A percentile compares a stretch with the other conserved stretches of the same genome.
These are phyloP conservation scores for Tetramorium bicarinatum DNA, from an alignment of 2,888 invertebrate genomes.

Conservation along the genomic window DNA sequence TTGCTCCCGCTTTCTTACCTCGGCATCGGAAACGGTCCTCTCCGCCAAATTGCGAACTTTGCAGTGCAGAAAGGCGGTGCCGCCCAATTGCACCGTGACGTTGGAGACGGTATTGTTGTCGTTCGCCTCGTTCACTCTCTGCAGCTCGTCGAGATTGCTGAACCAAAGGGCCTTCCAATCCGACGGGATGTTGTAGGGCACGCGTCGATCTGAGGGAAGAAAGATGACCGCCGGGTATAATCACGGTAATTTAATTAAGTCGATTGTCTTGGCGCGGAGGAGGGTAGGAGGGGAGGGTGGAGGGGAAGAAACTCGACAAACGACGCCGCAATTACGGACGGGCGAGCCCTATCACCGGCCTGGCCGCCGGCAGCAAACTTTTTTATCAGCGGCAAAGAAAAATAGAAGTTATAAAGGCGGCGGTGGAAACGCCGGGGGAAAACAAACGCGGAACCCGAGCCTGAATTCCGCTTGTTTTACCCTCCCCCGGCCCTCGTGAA, in stretches of 20 bases:
- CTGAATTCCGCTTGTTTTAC: slow-evolving; percentile 45
- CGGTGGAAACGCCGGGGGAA: background rate
- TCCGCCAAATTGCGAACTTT: slow-evolving; percentile 92
- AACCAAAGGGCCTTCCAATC: slow-evolving; percentile 85
- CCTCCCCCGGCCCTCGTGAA: slow-evolving; percentile 30
- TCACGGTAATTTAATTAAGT: slow-evolving; percentile 52
- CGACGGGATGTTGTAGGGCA: slow-evolving; percentile 85
- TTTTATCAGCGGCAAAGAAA: slow-evolving; percentile 43
- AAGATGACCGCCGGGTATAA: slow-evolving; percentile 38
- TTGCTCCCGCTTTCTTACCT: slow-evolving; percentile 78
- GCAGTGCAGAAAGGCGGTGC: slow-evolving; percentile 93
- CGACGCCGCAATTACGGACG: slow-evolving; percentile 39
- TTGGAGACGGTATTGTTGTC: slow-evolving; percentile 93
- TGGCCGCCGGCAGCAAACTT: slow-evolving; percentile 27
- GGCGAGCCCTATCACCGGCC: slow-evolving; percentile 15
- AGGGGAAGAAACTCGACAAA: slow-evolving; percentile 12
- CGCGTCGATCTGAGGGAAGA: slow-evolving; percentile 81
- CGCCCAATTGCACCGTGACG: slow-evolving; percentile 92
- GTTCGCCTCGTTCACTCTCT: slow-evolving; percentile 86
- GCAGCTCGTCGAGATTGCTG: slow-evolving; percentile 85
- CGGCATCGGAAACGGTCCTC: slow-evolving; percentile 88
- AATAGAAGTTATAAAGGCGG: slow-evolving; percentile 48
- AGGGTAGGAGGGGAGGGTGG: background rate
- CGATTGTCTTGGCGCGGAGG: background rate
- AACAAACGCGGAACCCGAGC: slow-evolving; percentile 35